Conservation (phyloP, 2,888 invertebrate species). For the Dicycla oo region DNA sequence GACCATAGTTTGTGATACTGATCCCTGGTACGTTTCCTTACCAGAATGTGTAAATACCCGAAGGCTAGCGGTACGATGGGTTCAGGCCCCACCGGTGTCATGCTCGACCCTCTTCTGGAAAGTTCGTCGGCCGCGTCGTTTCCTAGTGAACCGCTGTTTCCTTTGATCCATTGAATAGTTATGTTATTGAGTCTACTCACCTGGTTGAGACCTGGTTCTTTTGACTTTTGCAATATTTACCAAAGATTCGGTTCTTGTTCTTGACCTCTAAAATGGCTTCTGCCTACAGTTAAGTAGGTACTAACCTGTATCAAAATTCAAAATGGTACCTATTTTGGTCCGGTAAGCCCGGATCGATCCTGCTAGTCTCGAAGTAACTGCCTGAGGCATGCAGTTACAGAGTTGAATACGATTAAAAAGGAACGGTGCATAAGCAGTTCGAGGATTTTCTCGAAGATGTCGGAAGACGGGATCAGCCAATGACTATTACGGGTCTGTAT, state of each 20-base stretch:
- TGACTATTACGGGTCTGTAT: neutral
- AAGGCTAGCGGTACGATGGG: no score
- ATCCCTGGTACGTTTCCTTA: no score
- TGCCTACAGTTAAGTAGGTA: neutral
- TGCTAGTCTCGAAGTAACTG: constrained; percentile 11
- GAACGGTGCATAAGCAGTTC: neutral
- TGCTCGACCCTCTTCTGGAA: no score
- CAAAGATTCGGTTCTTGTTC: neutral
- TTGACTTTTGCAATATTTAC: neutral
- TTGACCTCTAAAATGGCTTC: neutral
- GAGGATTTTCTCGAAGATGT: neutral
- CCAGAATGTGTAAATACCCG: no score
- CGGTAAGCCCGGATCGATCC: neutral
- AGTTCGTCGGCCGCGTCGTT: no score
- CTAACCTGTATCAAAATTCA: constrained; percentile 7
- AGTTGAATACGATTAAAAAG: neutral
- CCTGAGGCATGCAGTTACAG: constrained; percentile 4
- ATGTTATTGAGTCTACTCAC: no score
- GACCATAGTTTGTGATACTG: no score
- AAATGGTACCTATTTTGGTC: neutral
- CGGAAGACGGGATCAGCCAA: neutral
- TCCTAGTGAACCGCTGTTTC: no score
- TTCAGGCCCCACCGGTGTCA: no score
- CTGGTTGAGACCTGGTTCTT: no score
- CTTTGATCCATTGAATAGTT: no score